A percentile compares a stretch with the other conserved stretches of the same genome.
Conservation (phyloP, 2,113 vertebrate genomes). For the Entomyzon cyanotis region DNA sequence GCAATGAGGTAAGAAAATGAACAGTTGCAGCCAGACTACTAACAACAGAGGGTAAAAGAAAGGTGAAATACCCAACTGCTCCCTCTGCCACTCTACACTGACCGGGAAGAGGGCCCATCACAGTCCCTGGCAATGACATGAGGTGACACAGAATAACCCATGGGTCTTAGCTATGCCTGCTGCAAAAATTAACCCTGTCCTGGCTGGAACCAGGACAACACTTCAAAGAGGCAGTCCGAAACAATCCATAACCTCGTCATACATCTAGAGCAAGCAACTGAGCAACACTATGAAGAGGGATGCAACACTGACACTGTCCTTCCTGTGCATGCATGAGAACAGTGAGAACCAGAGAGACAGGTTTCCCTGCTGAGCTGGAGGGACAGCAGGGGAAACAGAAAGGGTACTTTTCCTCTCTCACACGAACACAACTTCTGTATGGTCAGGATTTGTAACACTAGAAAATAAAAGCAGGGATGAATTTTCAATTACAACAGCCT, state of each 20-base stretch:
- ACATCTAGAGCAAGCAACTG: background rate
- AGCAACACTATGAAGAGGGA: background rate
- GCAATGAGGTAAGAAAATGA: background rate
- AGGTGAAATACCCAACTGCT: fast-evolving
- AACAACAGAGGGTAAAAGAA: background rate
- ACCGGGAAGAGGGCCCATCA: fast-evolving
- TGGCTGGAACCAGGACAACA: background rate
- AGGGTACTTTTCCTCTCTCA: background rate
- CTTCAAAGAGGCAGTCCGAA: background rate
- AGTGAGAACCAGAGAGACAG: background rate
- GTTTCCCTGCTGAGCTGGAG: background rate
- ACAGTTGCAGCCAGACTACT: background rate
- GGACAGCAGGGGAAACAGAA: background rate
- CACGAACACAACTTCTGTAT: background rate
- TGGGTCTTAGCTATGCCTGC: background rate
- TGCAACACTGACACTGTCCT: fast-evolving
- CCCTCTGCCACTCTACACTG: background rate
- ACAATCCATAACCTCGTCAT: background rate
- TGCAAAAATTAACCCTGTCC: background rate
- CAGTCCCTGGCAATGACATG: background rate
- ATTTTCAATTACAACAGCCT: background rate
- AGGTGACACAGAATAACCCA: background rate
- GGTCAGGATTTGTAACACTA: background rate
- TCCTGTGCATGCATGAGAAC: background rate
- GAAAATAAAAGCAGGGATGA: background rate